Evolutionary conservation across 2,113 vertebrate genomes (phyloP).

Genomic region (Nansenia antarctica): DNA sequence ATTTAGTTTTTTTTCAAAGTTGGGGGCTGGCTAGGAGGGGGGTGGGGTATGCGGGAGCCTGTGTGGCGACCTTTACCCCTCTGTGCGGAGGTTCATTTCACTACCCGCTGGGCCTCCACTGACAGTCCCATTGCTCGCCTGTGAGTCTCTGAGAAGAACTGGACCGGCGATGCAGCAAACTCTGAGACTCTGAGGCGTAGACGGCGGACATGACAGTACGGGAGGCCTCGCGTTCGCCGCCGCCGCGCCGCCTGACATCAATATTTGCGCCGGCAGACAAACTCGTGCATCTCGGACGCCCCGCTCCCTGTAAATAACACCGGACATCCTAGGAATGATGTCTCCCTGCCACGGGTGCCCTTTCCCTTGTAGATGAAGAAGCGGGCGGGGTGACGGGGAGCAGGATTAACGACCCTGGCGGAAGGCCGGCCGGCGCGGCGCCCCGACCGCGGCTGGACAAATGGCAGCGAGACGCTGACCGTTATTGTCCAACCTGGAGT

Average conservation of each 20-base stretch:
- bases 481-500: slow-evolving; percentile 61
- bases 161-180: slow-evolving; percentile 59
- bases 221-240: slow-evolving; percentile 57
- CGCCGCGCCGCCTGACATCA: slow-evolving; percentile 63
- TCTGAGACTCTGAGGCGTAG: slow-evolving; percentile 64
- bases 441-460: slow-evolving; percentile 53
- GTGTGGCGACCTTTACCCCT: slow-evolving; percentile 50
- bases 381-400: slow-evolving; percentile 42
- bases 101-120: slow-evolving; percentile 35
- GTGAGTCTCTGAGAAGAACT: slow-evolving; percentile 24
- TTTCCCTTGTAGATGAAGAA: slow-evolving; percentile 69
- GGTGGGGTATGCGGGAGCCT: too few relatives aligned
- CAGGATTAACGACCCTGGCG: slow-evolving; percentile 54
- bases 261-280: slow-evolving; percentile 72
- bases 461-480: slow-evolving; percentile 49
- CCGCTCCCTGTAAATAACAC: slow-evolving; percentile 71
- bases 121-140: slow-evolving; percentile 75
- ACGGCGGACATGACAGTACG: slow-evolving; percentile 80
- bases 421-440: slow-evolving; percentile 36
- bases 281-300: slow-evolving; percentile 65
- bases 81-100: slow-evolving; percentile 28
- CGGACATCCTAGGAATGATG: slow-evolving; percentile 39
- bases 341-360: slow-evolving; percentile 28
- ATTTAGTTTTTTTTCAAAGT: slow-evolving; percentile 13
- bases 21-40: slow-evolving; percentile 20